Conservation (phyloP, 2,113 vertebrate genomes). For the Myrmecophaga tridactyla region DNA sequence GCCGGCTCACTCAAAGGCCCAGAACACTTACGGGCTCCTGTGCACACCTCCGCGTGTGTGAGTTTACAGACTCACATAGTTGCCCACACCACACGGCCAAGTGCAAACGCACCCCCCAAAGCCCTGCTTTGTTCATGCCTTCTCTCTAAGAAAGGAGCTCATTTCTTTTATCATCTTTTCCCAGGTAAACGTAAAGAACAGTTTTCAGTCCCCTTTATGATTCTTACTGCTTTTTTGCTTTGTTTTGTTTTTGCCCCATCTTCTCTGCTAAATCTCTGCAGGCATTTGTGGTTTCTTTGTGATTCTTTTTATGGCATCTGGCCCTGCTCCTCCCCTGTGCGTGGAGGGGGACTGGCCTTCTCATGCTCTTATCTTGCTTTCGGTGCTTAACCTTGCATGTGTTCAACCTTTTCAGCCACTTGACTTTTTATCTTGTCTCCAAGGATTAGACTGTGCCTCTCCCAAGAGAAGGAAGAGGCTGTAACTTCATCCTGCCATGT, state of each 20-base stretch:
- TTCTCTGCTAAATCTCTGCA: neutral
- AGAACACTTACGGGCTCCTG: neutral
- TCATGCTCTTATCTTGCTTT: conserved; percentile 33
- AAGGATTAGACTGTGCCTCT: neutral
- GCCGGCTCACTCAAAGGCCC: neutral
- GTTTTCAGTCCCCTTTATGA: neutral
- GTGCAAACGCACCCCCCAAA: neutral
- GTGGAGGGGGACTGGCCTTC: neutral
- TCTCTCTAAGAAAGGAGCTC: neutral
- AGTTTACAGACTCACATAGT: neutral
- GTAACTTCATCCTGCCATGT: neutral
- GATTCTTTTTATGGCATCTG: neutral
- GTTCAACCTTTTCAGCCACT: neutral
- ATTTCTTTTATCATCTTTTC: neutral
- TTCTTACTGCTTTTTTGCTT: neutral
- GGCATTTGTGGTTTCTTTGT: neutral
- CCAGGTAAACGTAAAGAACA: neutral
- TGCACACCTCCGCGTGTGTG: accelerated
- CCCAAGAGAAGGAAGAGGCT: neutral
- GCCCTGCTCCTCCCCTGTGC: neutral
- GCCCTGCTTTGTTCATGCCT: neutral
- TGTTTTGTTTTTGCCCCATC: neutral
- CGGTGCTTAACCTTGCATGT: neutral
- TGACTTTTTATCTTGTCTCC: conserved; percentile 45
- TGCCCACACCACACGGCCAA: no score